Conservation (phyloP, 2,113 vertebrate genomes). For the Proterorhinus semilunaris region DNA sequence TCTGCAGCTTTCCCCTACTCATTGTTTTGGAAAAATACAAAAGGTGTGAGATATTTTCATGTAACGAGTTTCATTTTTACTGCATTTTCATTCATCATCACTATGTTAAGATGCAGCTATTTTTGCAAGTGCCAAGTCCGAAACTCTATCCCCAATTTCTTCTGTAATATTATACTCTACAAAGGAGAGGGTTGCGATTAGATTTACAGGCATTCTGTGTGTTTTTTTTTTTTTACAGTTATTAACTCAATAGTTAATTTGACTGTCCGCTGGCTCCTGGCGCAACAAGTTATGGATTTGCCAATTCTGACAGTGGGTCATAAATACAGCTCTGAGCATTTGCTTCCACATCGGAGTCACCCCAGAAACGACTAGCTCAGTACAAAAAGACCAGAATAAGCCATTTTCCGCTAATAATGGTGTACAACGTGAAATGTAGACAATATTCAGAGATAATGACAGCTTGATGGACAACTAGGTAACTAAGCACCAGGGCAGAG, state of each 20-base stretch:
- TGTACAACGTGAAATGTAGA: constrained; percentile 25
- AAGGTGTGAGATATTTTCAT: constrained; percentile 46
- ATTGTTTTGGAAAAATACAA: constrained; percentile 44
- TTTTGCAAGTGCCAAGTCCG: constrained; percentile 28
- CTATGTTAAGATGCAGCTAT: constrained; percentile 29
- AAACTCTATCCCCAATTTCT: constrained; percentile 8
- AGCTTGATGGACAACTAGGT: constrained; percentile 35
- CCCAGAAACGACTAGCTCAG: constrained; percentile 35
- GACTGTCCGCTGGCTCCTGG: constrained; percentile 48
- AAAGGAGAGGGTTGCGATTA: constrained; percentile 44
- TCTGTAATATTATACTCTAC: constrained; percentile 23
- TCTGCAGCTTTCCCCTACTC: too few relatives aligned
- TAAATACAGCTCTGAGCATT: constrained; percentile 49
- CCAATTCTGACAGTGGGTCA: constrained; percentile 44
- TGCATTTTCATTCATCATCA: constrained; percentile 20
- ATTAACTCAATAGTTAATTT: constrained; percentile 64
- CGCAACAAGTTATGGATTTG: constrained; percentile 24
- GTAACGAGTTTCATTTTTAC: constrained; percentile 44
- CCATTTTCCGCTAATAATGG: constrained; percentile 43
- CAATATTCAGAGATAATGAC: constrained; percentile 17
- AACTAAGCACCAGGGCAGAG: constrained; percentile 11
- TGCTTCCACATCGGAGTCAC: constrained; percentile 40
- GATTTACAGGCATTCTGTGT: constrained; percentile 41
- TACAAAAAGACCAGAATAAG: constrained; percentile 43
- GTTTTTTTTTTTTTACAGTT: constrained; percentile 30